phyloP scores from a whole-genome alignment of 2,113 vertebrate genomes.

The Pogonocichla stellata region DNA sequence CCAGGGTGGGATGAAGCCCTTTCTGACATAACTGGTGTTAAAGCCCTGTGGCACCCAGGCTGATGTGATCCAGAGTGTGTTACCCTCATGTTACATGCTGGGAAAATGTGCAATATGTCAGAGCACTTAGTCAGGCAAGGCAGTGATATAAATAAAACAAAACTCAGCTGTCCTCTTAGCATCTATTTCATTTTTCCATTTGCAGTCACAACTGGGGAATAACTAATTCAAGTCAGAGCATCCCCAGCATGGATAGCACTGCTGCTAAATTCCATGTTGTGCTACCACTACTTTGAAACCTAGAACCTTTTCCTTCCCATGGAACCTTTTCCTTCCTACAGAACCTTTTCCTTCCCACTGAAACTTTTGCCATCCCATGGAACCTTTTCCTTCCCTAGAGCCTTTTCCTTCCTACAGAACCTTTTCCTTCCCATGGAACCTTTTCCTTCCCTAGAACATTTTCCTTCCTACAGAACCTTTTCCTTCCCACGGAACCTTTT shows the following conservation, averaged over 20 bases:
- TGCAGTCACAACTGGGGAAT: not conserved
- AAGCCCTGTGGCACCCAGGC: not conserved
- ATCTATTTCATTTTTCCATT: not conserved
- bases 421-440: too few relatives aligned
- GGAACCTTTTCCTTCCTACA: not conserved
- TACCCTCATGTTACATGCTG: not conserved
- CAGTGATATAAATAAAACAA: not conserved
- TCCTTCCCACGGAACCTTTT: not conserved
- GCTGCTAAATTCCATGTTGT: not conserved
- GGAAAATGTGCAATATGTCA: not conserved
- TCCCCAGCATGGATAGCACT: not conserved
- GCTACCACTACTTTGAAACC: not conserved
- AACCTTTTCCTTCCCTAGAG: too few relatives aligned
- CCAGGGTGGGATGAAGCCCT: not conserved
- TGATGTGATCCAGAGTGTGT: conserved; percentile 37
- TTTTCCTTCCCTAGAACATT: too few relatives aligned
- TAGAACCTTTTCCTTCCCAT: not conserved
- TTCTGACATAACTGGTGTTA: not conserved
- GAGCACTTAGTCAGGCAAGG: not conserved
- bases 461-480: too few relatives aligned
- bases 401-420: too few relatives aligned
- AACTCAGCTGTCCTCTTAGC: not conserved
- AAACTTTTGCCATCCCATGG: too few relatives aligned
- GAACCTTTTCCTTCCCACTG: too few relatives aligned
- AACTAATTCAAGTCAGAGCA: not conserved